phyloP scores from a whole-genome alignment of 2,888 invertebrate genomes.

The Sabatieria punctata region DNA sequence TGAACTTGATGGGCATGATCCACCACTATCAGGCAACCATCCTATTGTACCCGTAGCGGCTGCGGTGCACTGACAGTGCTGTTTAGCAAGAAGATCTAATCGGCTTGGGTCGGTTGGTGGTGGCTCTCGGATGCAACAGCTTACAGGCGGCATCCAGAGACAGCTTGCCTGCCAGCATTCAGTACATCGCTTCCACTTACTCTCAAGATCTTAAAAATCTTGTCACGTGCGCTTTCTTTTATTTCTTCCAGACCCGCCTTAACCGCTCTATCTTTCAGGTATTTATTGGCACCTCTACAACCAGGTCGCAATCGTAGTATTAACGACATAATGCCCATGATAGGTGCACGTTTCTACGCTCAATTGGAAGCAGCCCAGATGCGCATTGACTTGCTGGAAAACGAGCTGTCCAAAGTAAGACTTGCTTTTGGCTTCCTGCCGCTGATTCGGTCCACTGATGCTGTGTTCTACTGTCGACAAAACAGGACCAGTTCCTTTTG shows the following conservation, averaged over 20 bases:
- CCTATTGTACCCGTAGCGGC: too few relatives aligned
- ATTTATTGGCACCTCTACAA: slow-evolving; percentile 45
- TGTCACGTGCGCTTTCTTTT: slow-evolving; percentile 50
- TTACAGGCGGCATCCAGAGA: slow-evolving; percentile 68
- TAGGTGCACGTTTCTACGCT: slow-evolving; percentile 83
- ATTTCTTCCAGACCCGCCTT: neutral
- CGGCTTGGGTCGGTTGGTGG: slow-evolving; percentile 69
- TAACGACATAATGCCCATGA: slow-evolving; percentile 97
- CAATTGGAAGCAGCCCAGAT: slow-evolving; percentile 77
- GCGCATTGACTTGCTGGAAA: slow-evolving; percentile 70
- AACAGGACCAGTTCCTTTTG: too few relatives aligned
- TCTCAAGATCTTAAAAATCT: slow-evolving; percentile 84
- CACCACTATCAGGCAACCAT: neutral
- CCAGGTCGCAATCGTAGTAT: slow-evolving; percentile 47
- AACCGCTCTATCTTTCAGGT: slow-evolving; percentile 44
- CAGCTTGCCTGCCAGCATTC: slow-evolving; percentile 68
- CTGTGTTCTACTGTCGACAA: too few relatives aligned
- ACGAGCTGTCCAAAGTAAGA: slow-evolving; percentile 56
- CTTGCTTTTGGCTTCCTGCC: neutral
- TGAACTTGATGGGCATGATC: slow-evolving; percentile 6
- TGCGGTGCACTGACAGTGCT: too few relatives aligned
- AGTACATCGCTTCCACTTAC: slow-evolving; percentile 71
- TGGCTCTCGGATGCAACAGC: slow-evolving; percentile 81
- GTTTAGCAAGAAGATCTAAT: slow-evolving; percentile 72
- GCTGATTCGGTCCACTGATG: too few relatives aligned